phyloP scores from a whole-genome alignment of 2,888 invertebrate genomes.

The Hoplodrina blanda region DNA sequence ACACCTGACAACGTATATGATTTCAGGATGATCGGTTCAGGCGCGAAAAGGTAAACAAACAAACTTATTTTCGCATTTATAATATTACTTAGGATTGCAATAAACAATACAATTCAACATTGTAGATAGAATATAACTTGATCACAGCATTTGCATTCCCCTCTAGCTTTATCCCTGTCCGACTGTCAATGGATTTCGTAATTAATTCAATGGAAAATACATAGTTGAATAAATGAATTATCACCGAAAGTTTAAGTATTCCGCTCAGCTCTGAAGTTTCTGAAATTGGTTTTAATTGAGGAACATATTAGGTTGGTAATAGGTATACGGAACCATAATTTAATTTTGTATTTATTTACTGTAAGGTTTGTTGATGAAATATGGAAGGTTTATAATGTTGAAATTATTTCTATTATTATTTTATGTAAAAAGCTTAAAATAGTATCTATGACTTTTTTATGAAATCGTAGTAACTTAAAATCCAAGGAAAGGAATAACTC shows the following conservation, averaged over 20 bases:
- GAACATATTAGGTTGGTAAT: conserved; percentile 18
- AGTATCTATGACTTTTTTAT: too few species aligned
- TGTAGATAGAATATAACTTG: not conserved
- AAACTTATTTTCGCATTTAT: too few species aligned
- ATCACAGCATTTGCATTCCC: conserved; percentile 31
- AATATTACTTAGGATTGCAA: not conserved
- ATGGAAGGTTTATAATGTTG: too few species aligned
- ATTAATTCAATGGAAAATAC: conserved; percentile 40
- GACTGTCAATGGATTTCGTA: conserved; percentile 26
- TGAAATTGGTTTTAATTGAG: conserved; percentile 35
- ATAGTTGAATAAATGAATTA: conserved; percentile 53
- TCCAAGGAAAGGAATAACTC: too few species aligned
- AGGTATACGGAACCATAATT: conserved; percentile 3
- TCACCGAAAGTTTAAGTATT: conserved; percentile 44
- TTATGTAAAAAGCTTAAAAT: too few species aligned
- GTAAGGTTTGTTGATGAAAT: not conserved
- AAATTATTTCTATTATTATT: too few species aligned
- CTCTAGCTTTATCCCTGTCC: conserved; percentile 5
- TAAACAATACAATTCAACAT: not conserved
- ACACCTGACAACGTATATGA: too few species aligned
- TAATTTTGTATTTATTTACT: not conserved
- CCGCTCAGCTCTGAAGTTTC: conserved; percentile 38
- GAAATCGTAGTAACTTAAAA: too few species aligned
- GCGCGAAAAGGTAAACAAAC: too few species aligned
- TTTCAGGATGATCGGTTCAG: too few species aligned